Conservation (phyloP, 2,888 invertebrate species). For the Asteroscopus sphinx region DNA sequence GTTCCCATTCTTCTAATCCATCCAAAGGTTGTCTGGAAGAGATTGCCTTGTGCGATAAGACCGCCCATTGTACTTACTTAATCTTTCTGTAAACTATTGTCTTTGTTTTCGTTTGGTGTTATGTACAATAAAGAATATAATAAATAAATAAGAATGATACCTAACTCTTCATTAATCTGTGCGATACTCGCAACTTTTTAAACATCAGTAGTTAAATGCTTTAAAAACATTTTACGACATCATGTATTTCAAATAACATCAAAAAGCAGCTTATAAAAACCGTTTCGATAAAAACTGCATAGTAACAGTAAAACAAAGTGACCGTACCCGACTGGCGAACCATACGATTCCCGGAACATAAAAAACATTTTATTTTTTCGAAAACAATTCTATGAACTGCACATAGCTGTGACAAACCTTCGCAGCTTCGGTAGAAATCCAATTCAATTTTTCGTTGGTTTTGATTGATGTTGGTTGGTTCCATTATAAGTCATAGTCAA, state of each 20-base stretch:
- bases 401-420: not conserved
- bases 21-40: too few relatives aligned
- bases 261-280: slow-evolving; percentile 12
- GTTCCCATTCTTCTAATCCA: too few relatives aligned
- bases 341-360: slow-evolving; percentile 22
- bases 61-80: too few relatives aligned
- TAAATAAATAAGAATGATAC: too few relatives aligned
- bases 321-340: slow-evolving; percentile 3
- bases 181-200: too few relatives aligned
- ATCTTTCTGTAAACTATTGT: too few relatives aligned
- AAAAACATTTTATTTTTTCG: slow-evolving; percentile 35
- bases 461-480: not conserved
- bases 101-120: too few relatives aligned
- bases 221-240: too few relatives aligned
- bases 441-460: not conserved
- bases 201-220: too few relatives aligned
- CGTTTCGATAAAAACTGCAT: slow-evolving; percentile 19
- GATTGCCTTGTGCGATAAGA: too few relatives aligned
- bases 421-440: not conserved
- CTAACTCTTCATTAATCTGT: too few relatives aligned
- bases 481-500: not conserved
- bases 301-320: slow-evolving; percentile 29
- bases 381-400: slow-evolving; percentile 5
- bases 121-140: too few relatives aligned
- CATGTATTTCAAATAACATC: not conserved